Percentiles rank a stretch among this genome's conserved stretches.
Conservation (phyloP, 1,140 invertebrate genomes). For the Drosophila arizonae region DNA sequence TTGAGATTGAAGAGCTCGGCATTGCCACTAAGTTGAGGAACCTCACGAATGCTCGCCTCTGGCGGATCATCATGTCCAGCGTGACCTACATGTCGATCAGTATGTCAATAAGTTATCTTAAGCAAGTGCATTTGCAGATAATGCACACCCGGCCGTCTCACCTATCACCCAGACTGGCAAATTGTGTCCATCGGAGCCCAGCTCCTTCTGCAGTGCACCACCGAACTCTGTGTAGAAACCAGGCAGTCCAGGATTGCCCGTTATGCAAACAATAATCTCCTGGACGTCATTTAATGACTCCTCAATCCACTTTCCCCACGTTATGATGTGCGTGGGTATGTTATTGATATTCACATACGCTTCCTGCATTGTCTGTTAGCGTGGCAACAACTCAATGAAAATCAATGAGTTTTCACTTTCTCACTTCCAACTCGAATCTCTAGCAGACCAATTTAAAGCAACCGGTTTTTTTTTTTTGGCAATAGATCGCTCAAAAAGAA, state of each 20-base stretch:
- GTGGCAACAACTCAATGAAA: conserved; percentile 57
- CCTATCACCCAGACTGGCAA: conserved; percentile 88
- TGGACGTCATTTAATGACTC: conserved; percentile 84
- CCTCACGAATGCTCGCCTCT: conserved; percentile 71
- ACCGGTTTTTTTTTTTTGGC: conserved; percentile 55
- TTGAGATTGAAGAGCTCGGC: conserved; percentile 86
- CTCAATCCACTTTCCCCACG: conserved; percentile 88
- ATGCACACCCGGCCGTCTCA: conserved; percentile 21
- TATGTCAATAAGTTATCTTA: not conserved
- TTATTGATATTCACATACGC: conserved; percentile 85
- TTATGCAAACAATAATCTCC: conserved; percentile 85
- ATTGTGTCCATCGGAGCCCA: conserved; percentile 80
- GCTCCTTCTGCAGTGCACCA: conserved; percentile 84
- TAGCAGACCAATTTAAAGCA: conserved; percentile 29
- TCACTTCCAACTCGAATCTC: conserved; percentile 22
- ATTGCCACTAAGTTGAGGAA: conserved; percentile 84
- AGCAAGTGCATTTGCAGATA: conserved; percentile 53
- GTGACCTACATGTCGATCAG: conserved; percentile 84
- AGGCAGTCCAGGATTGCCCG: conserved; percentile 89
- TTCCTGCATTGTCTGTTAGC: conserved; percentile 83
- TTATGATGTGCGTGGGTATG: conserved; percentile 87
- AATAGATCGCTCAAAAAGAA: not conserved
- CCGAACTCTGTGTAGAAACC: conserved; percentile 90
- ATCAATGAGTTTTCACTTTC: conserved; percentile 44
- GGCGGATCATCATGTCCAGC: conserved; percentile 87